Conservation (phyloP, 2,888 invertebrate genomes). For the Ochlodes sylvanus region DNA sequence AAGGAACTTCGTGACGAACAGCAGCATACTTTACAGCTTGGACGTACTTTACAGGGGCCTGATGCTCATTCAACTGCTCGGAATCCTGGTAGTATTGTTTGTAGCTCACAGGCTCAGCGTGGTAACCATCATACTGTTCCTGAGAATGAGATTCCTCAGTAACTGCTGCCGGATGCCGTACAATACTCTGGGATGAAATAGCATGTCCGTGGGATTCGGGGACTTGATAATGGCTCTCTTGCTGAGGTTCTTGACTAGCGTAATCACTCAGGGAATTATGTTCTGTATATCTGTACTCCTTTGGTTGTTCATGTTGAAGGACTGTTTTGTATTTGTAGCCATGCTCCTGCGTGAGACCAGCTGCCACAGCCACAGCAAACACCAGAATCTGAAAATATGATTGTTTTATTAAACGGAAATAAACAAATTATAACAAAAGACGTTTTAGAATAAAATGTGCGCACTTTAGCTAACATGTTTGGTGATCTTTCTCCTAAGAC, state of each 20-base stretch:
- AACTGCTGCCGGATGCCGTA: constrained; percentile 56
- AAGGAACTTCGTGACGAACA: constrained; percentile 53
- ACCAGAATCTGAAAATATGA: constrained; percentile 63
- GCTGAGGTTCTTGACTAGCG: constrained; percentile 58
- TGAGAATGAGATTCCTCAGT: constrained; percentile 62
- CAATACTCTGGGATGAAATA: constrained; percentile 62
- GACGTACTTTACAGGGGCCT: constrained; percentile 40
- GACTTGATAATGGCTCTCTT: constrained; percentile 41
- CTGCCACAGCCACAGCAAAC: constrained; percentile 55
- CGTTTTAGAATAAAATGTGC: constrained; percentile 46
- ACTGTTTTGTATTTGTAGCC: constrained; percentile 57
- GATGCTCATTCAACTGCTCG: constrained; percentile 41
- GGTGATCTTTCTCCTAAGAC: constrained; percentile 76
- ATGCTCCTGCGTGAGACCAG: constrained; percentile 61
- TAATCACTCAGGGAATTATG: constrained; percentile 46
- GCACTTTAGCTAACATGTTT: constrained; percentile 74
- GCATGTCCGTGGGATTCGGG: constrained; percentile 54
- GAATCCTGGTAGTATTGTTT: constrained; percentile 48
- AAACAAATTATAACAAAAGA: neutral
- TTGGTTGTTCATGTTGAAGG: constrained; percentile 57
- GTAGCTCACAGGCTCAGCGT: constrained; percentile 52
- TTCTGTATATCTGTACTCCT: constrained; percentile 60
- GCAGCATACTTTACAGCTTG: constrained; percentile 50
- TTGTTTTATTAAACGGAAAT: constrained; percentile 25
- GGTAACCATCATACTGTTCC: constrained; percentile 57